phyloP scores from a whole-genome alignment of 2,888 invertebrate genomes.

The Microplitis deprimator region DNA sequence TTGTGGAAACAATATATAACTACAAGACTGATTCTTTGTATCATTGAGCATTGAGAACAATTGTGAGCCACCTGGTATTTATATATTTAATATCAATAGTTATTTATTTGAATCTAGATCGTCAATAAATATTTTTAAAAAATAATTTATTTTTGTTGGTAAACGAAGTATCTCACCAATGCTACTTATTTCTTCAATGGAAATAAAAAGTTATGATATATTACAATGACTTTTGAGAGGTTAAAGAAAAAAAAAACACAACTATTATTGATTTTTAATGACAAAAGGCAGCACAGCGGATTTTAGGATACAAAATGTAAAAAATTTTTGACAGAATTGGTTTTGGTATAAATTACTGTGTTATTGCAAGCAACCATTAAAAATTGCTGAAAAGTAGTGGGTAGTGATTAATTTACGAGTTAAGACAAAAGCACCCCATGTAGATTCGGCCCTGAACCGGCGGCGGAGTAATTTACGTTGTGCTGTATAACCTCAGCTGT shows the following conservation, averaged over 20 bases:
- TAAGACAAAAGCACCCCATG: not conserved
- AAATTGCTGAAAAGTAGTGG: not conserved
- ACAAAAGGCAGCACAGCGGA: not conserved
- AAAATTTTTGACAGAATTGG: not conserved
- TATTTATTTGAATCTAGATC: not conserved
- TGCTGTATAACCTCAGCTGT: slow-evolving; percentile 76
- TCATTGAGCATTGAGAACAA: not conserved
- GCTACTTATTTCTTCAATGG: not conserved
- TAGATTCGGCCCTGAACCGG: slow-evolving; percentile 51
- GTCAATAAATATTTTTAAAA: not conserved
- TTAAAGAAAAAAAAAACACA: not conserved
- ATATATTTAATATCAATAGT: not conserved
- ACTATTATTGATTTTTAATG: not conserved
- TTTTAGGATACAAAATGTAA: not conserved
- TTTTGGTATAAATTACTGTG: not conserved
- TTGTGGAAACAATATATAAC: not conserved
- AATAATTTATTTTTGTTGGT: not conserved
- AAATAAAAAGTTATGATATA: not conserved
- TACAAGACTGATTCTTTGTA: not conserved
- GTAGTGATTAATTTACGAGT: not conserved
- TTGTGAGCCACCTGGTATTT: not conserved
- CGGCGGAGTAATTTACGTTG: slow-evolving; percentile 59
- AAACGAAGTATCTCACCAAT: not conserved
- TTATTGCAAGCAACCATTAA: slow-evolving; percentile 21
- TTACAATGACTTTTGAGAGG: not conserved